A percentile compares a stretch with the other conserved stretches of the same genome.
phyloP scores from a whole-genome alignment of 2,888 invertebrate genomes.

The Diplolepis rosae region DNA sequence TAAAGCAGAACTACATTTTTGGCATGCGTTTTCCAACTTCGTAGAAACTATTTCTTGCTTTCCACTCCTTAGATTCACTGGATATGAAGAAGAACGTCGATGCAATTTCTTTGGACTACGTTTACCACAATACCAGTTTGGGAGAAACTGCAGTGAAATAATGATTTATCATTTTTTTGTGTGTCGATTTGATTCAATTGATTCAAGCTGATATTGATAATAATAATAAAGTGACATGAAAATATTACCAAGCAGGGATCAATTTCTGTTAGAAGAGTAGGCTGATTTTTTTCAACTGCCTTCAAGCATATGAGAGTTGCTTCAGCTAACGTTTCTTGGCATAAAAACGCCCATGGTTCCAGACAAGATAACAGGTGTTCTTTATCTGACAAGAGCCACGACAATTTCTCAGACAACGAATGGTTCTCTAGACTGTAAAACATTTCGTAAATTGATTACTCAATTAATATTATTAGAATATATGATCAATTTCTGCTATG shows the following conservation, averaged over 20 bases:
- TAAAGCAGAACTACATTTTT: neutral
- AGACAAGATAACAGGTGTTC: slow-evolving; percentile 78
- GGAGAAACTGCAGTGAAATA: slow-evolving; percentile 61
- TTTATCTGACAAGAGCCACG: slow-evolving; percentile 79
- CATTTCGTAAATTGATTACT: no score
- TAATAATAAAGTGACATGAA: no score
- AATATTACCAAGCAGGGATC: slow-evolving; percentile 75
- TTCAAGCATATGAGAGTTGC: slow-evolving; percentile 79
- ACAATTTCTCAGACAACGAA: slow-evolving; percentile 77
- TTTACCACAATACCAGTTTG: slow-evolving; percentile 63
- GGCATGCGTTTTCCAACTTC: neutral
- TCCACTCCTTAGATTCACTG: slow-evolving; percentile 61
- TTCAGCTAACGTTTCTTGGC: slow-evolving; percentile 78
- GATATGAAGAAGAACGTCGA: slow-evolving; percentile 69
- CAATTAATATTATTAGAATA: no score
- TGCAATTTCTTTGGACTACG: slow-evolving; percentile 64
- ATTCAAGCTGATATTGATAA: neutral
- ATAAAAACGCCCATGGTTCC: slow-evolving; percentile 77
- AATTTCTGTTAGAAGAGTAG: slow-evolving; percentile 78
- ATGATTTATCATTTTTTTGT: neutral
- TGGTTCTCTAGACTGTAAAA: slow-evolving; percentile 77
- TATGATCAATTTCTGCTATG: no score
- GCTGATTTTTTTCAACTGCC: slow-evolving; percentile 80
- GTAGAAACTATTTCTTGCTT: slow-evolving; percentile 20
- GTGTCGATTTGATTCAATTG: neutral